Evolutionary conservation across 2,888 invertebrate genomes (phyloP).

Genomic region (Deilephila porcellus): DNA sequence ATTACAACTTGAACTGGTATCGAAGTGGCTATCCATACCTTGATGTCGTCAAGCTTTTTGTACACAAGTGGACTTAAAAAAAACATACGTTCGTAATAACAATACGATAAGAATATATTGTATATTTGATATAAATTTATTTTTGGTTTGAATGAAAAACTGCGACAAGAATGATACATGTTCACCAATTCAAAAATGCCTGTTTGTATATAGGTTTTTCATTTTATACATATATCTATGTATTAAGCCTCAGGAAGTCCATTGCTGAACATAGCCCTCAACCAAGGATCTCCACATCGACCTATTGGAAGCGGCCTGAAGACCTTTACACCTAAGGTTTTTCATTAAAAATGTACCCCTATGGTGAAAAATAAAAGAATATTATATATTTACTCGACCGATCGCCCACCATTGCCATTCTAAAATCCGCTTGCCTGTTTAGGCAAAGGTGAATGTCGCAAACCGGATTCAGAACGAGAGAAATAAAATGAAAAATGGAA

Average conservation of each 20-base stretch:
- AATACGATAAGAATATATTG: too few species aligned
- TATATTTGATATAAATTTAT: too few species aligned
- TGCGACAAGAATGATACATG: too few species aligned
- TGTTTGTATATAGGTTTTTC: too few species aligned
- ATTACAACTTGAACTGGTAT: neutral
- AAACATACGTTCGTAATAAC: neutral
- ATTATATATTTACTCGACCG: constrained; percentile 58
- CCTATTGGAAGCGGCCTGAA: too few species aligned
- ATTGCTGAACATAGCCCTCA: too few species aligned
- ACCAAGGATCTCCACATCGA: too few species aligned
- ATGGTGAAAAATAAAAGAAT: constrained; percentile 50
- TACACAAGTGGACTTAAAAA: neutral
- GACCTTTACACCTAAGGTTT: neutral
- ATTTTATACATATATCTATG: too few species aligned
- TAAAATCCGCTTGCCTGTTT: constrained; percentile 83
- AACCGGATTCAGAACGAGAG: constrained; percentile 55
- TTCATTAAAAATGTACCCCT: neutral
- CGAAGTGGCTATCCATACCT: neutral
- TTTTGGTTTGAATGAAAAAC: too few species aligned
- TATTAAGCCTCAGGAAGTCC: too few species aligned
- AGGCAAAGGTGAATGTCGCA: constrained; percentile 84
- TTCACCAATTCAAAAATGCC: too few species aligned
- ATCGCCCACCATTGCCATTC: constrained; percentile 78
- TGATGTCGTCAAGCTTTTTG: neutral
- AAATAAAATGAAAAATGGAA: constrained; percentile 45